Percentiles rank a stretch among this genome's conserved stretches.
Evolutionary conservation across 2,113 vertebrate genomes (phyloP).

Genomic region (Myocastor coypus): DNA sequence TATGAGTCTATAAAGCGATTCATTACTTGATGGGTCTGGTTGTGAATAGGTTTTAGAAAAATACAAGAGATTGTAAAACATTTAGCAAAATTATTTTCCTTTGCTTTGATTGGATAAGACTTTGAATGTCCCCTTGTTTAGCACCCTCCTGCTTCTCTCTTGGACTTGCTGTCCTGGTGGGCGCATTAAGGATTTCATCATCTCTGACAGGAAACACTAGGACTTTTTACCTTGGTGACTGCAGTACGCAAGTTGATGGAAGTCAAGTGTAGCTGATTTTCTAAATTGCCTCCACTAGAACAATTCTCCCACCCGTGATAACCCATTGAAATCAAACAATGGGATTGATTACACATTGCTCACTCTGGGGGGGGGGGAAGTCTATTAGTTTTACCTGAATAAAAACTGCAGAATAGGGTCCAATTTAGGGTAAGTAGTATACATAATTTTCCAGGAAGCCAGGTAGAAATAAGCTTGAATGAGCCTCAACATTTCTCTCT

Average conservation of each 20-base stretch:
- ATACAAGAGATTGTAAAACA: background rate
- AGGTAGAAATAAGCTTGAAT: constrained; percentile 65
- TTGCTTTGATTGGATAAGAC: background rate
- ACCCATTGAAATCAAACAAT: constrained; percentile 83
- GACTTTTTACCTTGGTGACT: constrained; percentile 68
- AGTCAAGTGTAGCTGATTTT: constrained; percentile 83
- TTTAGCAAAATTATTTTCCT: background rate
- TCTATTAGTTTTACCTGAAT: constrained; percentile 82
- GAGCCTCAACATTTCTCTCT: constrained; percentile 61
- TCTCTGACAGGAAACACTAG: constrained; percentile 55
- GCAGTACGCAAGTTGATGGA: constrained; percentile 71
- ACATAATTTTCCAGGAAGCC: constrained; percentile 68
- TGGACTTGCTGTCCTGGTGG: constrained; percentile 48
- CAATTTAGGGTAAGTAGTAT: constrained; percentile 73
- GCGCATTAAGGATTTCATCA: constrained; percentile 53
- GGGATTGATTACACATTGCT: constrained; percentile 81
- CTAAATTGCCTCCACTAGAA: constrained; percentile 78
- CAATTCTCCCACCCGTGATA: constrained; percentile 78
- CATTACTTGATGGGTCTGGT: background rate
- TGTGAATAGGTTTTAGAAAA: constrained; percentile 4
- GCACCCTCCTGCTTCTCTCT: background rate
- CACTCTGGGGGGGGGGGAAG: constrained; percentile 75
- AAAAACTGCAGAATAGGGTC: constrained; percentile 74
- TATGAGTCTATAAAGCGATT: background rate
- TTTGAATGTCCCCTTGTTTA: background rate